These are phyloP conservation scores for Willowsia nigromaculata DNA, from an alignment of 2,888 invertebrate species.

Conservation along the genomic window DNA sequence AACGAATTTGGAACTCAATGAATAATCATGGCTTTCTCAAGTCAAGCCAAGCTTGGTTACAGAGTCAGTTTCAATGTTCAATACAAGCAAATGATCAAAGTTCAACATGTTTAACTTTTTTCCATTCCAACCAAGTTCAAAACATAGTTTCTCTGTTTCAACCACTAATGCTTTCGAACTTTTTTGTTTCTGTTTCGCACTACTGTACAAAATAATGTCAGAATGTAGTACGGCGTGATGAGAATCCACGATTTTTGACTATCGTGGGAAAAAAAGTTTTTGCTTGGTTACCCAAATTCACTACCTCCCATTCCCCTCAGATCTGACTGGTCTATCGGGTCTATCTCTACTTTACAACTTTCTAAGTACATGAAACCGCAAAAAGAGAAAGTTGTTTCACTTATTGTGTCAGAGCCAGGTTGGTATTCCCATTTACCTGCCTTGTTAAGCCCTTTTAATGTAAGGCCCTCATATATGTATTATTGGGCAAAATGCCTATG, in stretches of 20 bases:
- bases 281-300: background rate
- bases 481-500: too few species aligned
- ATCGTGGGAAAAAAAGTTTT: constrained; percentile 1
- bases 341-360: background rate
- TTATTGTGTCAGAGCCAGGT: background rate
- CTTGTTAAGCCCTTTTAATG: background rate
- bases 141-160: background rate
- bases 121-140: background rate
- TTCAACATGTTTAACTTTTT: too few species aligned
- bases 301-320: background rate
- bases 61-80: too few species aligned
- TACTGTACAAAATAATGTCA: background rate
- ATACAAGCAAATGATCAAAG: too few species aligned
- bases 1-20: too few species aligned
- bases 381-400: background rate
- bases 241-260: background rate
- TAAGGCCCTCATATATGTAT: too few species aligned
- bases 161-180: background rate
- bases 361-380: background rate
- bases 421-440: too few species aligned
- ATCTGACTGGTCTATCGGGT: too few species aligned
- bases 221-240: background rate
- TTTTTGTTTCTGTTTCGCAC: background rate
- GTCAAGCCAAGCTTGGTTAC: too few species aligned
- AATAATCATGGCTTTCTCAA: too few species aligned